Base-by-base conservation (phyloP, 2,113 vertebrate genomes). In the Hystrix cristata region DNA sequence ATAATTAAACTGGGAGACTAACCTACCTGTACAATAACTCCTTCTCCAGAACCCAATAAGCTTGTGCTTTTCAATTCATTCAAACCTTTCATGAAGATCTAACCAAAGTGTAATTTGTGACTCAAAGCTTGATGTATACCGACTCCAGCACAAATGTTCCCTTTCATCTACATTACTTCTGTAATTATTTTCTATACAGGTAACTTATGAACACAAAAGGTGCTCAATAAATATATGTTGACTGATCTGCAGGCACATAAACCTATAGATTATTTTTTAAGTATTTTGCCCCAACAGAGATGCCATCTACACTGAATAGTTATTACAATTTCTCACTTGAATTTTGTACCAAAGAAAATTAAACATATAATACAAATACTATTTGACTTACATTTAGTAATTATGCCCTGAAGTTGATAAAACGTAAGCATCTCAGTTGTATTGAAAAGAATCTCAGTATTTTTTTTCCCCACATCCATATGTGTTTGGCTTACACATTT, bases 61-160 rank as follows among this genome's bases (percentile, higher is more conserved):
- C 11, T 69, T 48, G 67, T 23, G 57, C 55, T 82, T 85, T 82
- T 74, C 76, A 90, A 83, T 29, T 94, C 15, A 55, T 67, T 71
- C 51, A 23, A 96, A 79, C 21, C 57, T 91, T 65, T 19, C 64
- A 91, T 94, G 14, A 96, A 87, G 23, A 69, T 65, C 69, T 62
- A 53, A 92, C 34, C 46, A 1, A 92, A 88, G 67, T 48, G 87
- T 31, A 90, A 78, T 34, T 72, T 82, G 38, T 80, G 51, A 43
- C 25, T 38, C 51, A 65, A 84, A 94, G 83, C 6, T 14, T 72
- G 19, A 72, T 62, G 11, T 43, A 48, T 19, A 38, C 10, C 89
- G 43, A 89, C n/a, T 93, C 18, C 10, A 81, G 51, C 51, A 4
- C 2, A 65, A 87, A 94, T 86, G 15, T 53, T 83, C 25, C 82